phyloP scores from a whole-genome alignment of 2,888 invertebrate species.

The Sipha maydis region DNA sequence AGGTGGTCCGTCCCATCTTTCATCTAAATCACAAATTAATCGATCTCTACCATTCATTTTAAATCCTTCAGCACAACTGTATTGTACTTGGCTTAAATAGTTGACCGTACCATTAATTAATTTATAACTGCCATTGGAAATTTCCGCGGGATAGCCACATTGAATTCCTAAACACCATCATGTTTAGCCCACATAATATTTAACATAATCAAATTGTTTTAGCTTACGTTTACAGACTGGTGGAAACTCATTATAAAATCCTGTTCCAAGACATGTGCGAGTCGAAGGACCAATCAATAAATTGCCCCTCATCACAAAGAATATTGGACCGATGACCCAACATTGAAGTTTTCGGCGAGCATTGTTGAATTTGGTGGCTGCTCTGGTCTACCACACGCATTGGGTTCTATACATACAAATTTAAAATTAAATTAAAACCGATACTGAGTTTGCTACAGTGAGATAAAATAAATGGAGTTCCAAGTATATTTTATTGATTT shows the following conservation, averaged over 20 bases:
- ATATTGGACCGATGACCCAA: conserved; percentile 86
- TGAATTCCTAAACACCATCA: conserved; percentile 76
- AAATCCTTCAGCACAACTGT: conserved; percentile 83
- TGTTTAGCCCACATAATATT: background rate
- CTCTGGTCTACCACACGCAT: conserved; percentile 90
- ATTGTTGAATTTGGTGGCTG: conserved; percentile 94
- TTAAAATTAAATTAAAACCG: conserved; percentile 37
- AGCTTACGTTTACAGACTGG: conserved; percentile 91
- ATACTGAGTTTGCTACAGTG: background rate
- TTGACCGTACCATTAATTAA: conserved; percentile 86
- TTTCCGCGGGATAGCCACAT: conserved; percentile 89
- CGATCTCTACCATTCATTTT: conserved; percentile 85
- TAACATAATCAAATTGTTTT: background rate
- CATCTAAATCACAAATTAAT: conserved; percentile 89
- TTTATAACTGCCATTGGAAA: conserved; percentile 82
- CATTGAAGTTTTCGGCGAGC: conserved; percentile 79
- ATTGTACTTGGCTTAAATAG: conserved; percentile 87
- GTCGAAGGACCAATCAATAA: conserved; percentile 85
- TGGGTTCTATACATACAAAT: conserved; percentile 75
- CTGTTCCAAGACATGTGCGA: conserved; percentile 87
- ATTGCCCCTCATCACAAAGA: conserved; percentile 87
- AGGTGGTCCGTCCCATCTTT: conserved; percentile 93
- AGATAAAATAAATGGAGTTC: background rate
- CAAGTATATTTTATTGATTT: no score
- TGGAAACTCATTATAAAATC: conserved; percentile 93